Evolutionary conservation across 1,140 invertebrate species (phyloP).

Genomic region (Ephestia elutella): DNA sequence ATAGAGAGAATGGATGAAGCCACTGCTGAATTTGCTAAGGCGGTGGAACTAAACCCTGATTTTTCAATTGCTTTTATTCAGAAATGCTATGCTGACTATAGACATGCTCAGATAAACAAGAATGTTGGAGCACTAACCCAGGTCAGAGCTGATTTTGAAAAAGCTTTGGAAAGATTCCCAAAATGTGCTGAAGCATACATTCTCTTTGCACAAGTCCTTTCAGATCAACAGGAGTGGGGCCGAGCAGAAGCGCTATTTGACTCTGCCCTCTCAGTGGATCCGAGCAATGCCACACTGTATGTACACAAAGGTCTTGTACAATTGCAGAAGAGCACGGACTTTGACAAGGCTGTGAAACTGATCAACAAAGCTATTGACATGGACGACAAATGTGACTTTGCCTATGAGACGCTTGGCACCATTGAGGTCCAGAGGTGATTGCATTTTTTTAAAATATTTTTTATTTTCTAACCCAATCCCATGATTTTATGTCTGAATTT

Average conservation of each 20-base stretch:
- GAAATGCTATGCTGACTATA: slow-evolving; percentile 90
- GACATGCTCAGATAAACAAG: slow-evolving; percentile 78
- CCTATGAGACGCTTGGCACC: slow-evolving; percentile 94
- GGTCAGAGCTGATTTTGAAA: slow-evolving; percentile 82
- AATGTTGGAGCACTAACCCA: slow-evolving; percentile 69
- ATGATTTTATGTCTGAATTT: no score
- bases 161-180: slow-evolving; percentile 86
- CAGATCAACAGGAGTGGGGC: slow-evolving; percentile 87
- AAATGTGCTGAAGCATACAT: slow-evolving; percentile 89
- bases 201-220: slow-evolving; percentile 87
- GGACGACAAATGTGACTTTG: slow-evolving; percentile 95
- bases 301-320: slow-evolving; percentile 91
- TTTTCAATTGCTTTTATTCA: slow-evolving; percentile 91
- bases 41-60: slow-evolving; percentile 85
- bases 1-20: slow-evolving; percentile 87
- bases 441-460: no score
- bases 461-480: no score
- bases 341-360: slow-evolving; percentile 85
- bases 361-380: slow-evolving; percentile 89
- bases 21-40: slow-evolving; percentile 87
- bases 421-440: slow-evolving; percentile 93
- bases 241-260: slow-evolving; percentile 88
- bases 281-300: slow-evolving; percentile 87
- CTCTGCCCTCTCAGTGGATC: slow-evolving; percentile 87
- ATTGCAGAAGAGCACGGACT: slow-evolving; percentile 87